Evolutionary conservation across 2,888 invertebrate genomes (phyloP).

Genomic region (Asteroscopus sphinx): DNA sequence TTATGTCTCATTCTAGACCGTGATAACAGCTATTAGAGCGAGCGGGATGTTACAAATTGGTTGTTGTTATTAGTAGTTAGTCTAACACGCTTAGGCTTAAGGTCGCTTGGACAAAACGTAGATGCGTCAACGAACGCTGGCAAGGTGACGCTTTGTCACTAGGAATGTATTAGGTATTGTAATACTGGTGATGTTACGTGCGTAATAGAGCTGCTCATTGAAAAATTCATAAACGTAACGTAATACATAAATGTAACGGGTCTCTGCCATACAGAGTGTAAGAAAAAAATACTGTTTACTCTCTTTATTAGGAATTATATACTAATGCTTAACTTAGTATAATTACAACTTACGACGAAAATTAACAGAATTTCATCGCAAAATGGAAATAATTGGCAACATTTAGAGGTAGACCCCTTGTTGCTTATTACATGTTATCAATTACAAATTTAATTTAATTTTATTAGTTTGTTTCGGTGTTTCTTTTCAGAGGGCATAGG

Average conservation of each 20-base stretch:
- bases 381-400: not conserved
- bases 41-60: conserved; percentile 79
- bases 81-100: conserved; percentile 82
- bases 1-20: conserved; percentile 74
- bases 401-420: not conserved
- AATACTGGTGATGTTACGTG: conserved; percentile 70
- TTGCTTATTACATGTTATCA: not conserved
- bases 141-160: conserved; percentile 87
- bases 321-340: not conserved
- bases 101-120: conserved; percentile 88
- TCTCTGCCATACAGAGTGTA: conserved; percentile 31
- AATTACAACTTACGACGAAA: not conserved
- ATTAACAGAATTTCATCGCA: not conserved
- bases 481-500: no score
- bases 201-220: conserved; percentile 62
- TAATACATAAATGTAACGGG: conserved; percentile 72
- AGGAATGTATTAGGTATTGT: conserved; percentile 84
- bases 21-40: conserved; percentile 67
- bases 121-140: conserved; percentile 88
- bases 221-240: conserved; percentile 68
- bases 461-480: no score
- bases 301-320: conserved; percentile 4
- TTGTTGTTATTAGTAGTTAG: conserved; percentile 81
- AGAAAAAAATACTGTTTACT: conserved; percentile 22
- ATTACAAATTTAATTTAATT: not conserved